phyloP scores from a whole-genome alignment of 2,797 vertebrate genomes.

The Chelon auratus region DNA sequence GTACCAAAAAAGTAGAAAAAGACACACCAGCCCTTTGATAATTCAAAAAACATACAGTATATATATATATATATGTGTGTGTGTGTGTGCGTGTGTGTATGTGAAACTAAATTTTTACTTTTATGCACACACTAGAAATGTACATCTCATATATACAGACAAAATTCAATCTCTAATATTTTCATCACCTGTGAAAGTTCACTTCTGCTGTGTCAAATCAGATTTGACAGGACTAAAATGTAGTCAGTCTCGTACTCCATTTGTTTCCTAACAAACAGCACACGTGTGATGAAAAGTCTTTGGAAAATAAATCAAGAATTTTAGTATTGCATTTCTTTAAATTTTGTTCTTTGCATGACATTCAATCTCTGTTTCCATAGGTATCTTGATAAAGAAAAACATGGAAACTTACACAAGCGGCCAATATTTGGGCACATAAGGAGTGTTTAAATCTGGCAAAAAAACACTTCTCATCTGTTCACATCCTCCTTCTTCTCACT shows the following conservation, averaged over 20 bases:
- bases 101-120: slow-evolving; percentile 45
- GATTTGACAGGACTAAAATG: slow-evolving; percentile 45
- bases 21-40: slow-evolving; percentile 81
- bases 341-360: slow-evolving; percentile 57
- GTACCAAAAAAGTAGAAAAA: slow-evolving; percentile 82
- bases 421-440: slow-evolving; percentile 8
- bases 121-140: slow-evolving; percentile 62
- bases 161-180: slow-evolving; percentile 55
- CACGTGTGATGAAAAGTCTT: slow-evolving; percentile 60
- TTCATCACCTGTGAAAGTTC: slow-evolving; percentile 41
- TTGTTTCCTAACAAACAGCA: slow-evolving; percentile 4
- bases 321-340: slow-evolving; percentile 62
- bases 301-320: slow-evolving; percentile 66
- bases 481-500: not conserved
- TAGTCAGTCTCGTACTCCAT: not conserved
- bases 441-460: slow-evolving; percentile 7
- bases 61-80: no score
- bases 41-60: slow-evolving; percentile 58
- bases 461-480: not conserved
- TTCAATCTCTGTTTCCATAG: slow-evolving; percentile 58
- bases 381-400: slow-evolving; percentile 20
- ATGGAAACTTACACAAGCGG: not conserved
- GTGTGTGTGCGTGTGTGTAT: not conserved
- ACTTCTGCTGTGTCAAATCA: slow-evolving; percentile 31
- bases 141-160: slow-evolving; percentile 71